A percentile compares a stretch with the other conserved stretches of the same genome.
Conservation (phyloP, 2,113 vertebrate genomes). For the Stercorarius parasiticus region DNA sequence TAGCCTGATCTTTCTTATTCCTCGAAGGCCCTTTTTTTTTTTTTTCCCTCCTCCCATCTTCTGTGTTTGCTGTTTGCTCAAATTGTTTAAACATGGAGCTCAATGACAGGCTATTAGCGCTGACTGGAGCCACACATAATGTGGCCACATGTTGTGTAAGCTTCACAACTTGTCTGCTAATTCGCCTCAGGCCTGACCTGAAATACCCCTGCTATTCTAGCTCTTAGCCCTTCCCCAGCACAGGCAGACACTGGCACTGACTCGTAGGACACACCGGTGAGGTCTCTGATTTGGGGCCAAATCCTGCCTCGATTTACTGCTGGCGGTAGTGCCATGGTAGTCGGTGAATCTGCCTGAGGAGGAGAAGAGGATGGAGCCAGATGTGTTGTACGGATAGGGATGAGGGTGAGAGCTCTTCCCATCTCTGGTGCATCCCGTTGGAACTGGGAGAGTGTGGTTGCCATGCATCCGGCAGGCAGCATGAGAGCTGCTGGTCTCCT, state of each 20-base stretch:
- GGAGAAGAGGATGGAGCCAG: neutral
- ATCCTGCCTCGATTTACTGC: neutral
- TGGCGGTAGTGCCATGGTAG: rapidly evolving
- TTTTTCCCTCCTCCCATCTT: slow-evolving; percentile 51
- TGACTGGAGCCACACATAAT: slow-evolving; percentile 61
- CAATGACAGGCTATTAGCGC: slow-evolving; percentile 63
- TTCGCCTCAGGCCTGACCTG: slow-evolving; percentile 65
- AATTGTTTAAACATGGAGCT: slow-evolving; percentile 65
- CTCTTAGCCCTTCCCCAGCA: neutral
- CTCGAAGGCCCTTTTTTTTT: slow-evolving; percentile 42
- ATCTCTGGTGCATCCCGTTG: neutral
- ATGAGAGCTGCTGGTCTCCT: neutral
- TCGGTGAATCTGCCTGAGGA: neutral
- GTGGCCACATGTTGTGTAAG: slow-evolving; percentile 68
- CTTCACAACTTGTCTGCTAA: slow-evolving; percentile 66
- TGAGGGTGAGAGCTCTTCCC: neutral
- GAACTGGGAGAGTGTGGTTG: neutral
- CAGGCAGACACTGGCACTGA: neutral
- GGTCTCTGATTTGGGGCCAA: neutral
- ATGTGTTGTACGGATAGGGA: neutral
- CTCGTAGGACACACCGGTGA: neutral
- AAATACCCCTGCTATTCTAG: slow-evolving; percentile 56
- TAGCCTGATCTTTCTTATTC: slow-evolving; percentile 25
- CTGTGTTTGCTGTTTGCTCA: slow-evolving; percentile 65
- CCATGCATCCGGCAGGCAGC: neutral